These are phyloP conservation scores for Drosophila nikananu DNA, from an alignment of 1,140 invertebrate genomes.

Conservation along the genomic window DNA sequence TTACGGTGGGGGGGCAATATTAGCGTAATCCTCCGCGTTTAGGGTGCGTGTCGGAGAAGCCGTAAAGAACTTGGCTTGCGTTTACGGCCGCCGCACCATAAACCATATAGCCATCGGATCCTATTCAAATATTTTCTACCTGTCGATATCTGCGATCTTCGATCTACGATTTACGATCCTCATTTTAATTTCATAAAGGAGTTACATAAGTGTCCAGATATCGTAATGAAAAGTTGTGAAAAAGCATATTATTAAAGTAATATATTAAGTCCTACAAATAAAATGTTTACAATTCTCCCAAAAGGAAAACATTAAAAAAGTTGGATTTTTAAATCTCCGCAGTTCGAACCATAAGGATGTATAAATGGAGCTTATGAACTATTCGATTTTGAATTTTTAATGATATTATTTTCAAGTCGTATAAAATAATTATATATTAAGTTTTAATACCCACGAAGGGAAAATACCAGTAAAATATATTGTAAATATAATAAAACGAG, in stretches of 20 bases:
- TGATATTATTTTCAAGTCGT: too few species aligned
- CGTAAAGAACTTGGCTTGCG: slow-evolving; percentile 74
- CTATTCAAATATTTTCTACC: neutral
- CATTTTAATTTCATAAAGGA: neutral
- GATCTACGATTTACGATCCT: neutral
- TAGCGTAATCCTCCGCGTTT: slow-evolving; percentile 78
- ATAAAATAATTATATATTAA: too few species aligned
- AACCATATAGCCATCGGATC: slow-evolving; percentile 1
- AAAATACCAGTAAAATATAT: too few species aligned
- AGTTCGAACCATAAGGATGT: too few species aligned
- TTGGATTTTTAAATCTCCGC: too few species aligned
- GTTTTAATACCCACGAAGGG: too few species aligned
- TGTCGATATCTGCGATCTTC: neutral
- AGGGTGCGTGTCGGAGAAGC: slow-evolving; percentile 46
- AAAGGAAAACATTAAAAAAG: too few species aligned
- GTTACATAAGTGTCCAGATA: neutral
- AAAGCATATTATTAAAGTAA: neutral
- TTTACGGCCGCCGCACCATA: slow-evolving; percentile 47
- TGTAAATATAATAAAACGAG: neutral
- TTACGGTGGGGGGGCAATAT: slow-evolving; percentile 62
- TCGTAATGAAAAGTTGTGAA: neutral
- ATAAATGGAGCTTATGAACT: too few species aligned
- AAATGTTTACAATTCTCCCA: neutral
- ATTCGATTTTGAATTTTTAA: too few species aligned
- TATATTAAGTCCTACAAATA: neutral